Percentiles rank a stretch among this genome's conserved stretches.
These are phyloP conservation scores for Pammene fasciana DNA, from an alignment of 2,888 invertebrate species.

Conservation along the genomic window DNA sequence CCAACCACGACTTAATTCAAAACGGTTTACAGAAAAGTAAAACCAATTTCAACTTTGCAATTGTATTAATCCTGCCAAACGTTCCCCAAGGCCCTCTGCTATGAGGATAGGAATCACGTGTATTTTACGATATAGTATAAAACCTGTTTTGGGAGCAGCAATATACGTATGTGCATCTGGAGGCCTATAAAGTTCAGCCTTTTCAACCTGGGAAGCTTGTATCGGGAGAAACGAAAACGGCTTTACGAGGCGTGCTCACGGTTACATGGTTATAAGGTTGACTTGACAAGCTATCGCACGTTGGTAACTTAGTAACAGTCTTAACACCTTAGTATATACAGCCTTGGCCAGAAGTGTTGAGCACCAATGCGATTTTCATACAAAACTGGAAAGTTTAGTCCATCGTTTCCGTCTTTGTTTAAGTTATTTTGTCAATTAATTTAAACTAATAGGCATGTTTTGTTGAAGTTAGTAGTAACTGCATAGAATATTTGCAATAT, in stretches of 20 bases:
- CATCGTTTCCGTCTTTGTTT: too few relatives aligned
- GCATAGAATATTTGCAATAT: too few relatives aligned
- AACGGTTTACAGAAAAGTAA: conserved; percentile 38
- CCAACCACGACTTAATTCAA: conserved; percentile 10
- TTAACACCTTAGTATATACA: too few relatives aligned
- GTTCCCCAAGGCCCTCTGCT: conserved; percentile 26
- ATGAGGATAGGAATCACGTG: conserved; percentile 57
- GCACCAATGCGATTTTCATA: too few relatives aligned
- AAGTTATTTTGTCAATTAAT: too few relatives aligned
- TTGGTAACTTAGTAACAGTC: not conserved
- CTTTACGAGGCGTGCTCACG: conserved; percentile 57
- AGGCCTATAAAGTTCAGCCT: conserved; percentile 9
- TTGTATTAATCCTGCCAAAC: conserved; percentile 41
- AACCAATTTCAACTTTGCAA: conserved; percentile 40
- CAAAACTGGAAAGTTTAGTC: too few relatives aligned
- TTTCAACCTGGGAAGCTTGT: conserved; percentile 39
- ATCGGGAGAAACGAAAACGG: conserved; percentile 52
- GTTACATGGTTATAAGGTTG: conserved; percentile 40
- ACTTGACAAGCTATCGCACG: conserved; percentile 4
- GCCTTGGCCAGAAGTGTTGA: too few relatives aligned
- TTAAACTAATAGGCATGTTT: too few relatives aligned
- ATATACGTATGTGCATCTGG: not conserved
- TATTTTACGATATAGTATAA: conserved; percentile 70
- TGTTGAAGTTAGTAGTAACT: too few relatives aligned
- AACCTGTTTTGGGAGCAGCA: conserved; percentile 45